Conservation (phyloP, 2,888 invertebrate genomes). For the Brachycybe producta region DNA sequence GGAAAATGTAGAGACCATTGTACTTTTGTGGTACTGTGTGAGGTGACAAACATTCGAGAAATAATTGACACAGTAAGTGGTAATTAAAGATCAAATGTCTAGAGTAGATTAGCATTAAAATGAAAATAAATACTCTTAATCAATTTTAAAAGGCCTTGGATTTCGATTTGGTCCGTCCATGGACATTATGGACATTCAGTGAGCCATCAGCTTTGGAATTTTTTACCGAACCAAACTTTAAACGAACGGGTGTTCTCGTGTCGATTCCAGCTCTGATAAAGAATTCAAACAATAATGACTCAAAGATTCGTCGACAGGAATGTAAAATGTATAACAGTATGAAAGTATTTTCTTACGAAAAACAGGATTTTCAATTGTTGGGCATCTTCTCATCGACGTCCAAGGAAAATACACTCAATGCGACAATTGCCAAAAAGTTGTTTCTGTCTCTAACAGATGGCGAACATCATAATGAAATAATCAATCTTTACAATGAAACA, state of each 20-base stretch:
- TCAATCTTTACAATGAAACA: slow-evolving; percentile 1
- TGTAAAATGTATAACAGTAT: not conserved
- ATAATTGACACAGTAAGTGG: not conserved
- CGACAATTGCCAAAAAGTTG: not conserved
- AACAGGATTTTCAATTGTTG: no score
- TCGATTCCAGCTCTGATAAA: slow-evolving; percentile 1
- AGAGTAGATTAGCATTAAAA: not conserved
- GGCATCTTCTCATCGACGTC: no score
- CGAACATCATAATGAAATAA: not conserved
- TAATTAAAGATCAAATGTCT: not conserved
- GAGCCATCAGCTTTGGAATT: not conserved
- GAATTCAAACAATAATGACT: not conserved
- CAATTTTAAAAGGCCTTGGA: slow-evolving; percentile 1
- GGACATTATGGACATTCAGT: slow-evolving; percentile 11
- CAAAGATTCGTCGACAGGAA: no score
- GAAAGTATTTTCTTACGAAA: not conserved
- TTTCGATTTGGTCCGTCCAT: slow-evolving; percentile 12
- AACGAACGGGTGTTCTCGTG: slow-evolving; percentile 7
- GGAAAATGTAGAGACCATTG: not conserved
- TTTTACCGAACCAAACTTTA: not conserved
- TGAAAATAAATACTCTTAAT: not conserved
- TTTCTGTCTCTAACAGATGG: not conserved
- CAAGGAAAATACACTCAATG: not conserved
- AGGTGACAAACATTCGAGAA: not conserved
- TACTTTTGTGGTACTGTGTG: slow-evolving; percentile 5